Conservation (phyloP, 2,797 vertebrate species). For the Ambastaia sidthimunki region DNA sequence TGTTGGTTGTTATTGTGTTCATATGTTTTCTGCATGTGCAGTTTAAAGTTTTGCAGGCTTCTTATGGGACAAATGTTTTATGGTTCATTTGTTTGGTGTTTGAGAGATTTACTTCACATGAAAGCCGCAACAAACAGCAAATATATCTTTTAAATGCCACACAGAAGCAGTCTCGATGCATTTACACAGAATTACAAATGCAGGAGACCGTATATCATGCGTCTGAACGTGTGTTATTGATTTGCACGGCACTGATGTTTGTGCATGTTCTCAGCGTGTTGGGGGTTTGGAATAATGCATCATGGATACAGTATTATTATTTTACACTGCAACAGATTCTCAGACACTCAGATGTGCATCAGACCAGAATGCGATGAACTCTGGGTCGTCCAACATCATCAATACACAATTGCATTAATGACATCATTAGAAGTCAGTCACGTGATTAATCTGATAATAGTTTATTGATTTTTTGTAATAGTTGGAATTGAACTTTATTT, state of each 20-base stretch:
- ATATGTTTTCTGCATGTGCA: background rate
- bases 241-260: too few species aligned
- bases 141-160: too few species aligned
- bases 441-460: too few species aligned
- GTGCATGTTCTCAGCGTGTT: background rate
- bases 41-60: background rate
- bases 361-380: background rate
- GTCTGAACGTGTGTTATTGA: too few species aligned
- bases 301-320: slow-evolving; percentile 52
- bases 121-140: too few species aligned
- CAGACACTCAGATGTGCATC: slow-evolving; percentile 31
- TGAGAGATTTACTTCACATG: too few species aligned
- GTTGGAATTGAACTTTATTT: too few species aligned
- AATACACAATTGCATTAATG: background rate
- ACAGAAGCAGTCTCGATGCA: too few species aligned
- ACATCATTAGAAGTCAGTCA: background rate
- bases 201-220: too few species aligned
- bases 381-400: background rate
- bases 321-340: slow-evolving; percentile 41
- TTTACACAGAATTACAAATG: too few species aligned
- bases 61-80: background rate
- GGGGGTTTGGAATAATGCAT: slow-evolving; percentile 48
- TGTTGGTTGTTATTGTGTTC: background rate
- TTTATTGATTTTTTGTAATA: too few species aligned
- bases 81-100: too few species aligned